Evolutionary conservation across 2,888 invertebrate species (phyloP), one percentile per base, ranked within the genome.

Genomic region (Metopia argyrocephala): DNA sequence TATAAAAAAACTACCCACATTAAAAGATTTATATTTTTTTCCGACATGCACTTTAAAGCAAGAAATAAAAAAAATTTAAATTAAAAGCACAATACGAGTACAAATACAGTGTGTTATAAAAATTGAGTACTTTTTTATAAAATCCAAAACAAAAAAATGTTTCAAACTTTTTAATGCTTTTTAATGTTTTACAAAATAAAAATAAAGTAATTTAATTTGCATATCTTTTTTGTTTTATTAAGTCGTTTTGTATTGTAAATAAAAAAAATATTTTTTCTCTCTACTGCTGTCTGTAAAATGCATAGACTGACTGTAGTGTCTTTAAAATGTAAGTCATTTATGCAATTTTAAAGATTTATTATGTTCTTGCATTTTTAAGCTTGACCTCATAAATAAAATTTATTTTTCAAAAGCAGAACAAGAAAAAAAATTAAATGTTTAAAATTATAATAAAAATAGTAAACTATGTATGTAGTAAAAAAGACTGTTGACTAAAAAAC

Each of bases 331-430:
- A n/a, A n/a, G n/a, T n/a, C n/a, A n/a, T n/a, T n/a, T n/a, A n/a
- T n/a, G n/a, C n/a, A n/a, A n/a, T 15, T 38, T 38, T 38, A 38
- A 0, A 3, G 38, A 12, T 12, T 2, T 15, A 12, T 38, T 38
- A 12, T 31, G 2, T 31, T 38, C 15, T 15, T 38, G 78, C 81
- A 81, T 78, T 78, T 78, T 78, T 74, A 81, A 69, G 81, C 81
- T 70, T 81, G 78, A 76, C 76, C 81, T 81, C 81, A 81, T 81
- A 78, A 78, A 74, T 78, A 81, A 74, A 78, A 78, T 78, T 69
- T 65, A 57, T 69, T 64, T 65, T 74, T 70, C 69, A 70, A 74
- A 62, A 76, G 52, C 57, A 48, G 21, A 50, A 28, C 50, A 68
- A 6, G 46, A 59, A 20, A 66, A 61, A 45, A 66, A 45, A 18